Percentiles rank a stretch among this genome's conserved stretches.
phyloP scores from a whole-genome alignment of 2,113 vertebrate species.

The Cyanoderma ruficeps region DNA sequence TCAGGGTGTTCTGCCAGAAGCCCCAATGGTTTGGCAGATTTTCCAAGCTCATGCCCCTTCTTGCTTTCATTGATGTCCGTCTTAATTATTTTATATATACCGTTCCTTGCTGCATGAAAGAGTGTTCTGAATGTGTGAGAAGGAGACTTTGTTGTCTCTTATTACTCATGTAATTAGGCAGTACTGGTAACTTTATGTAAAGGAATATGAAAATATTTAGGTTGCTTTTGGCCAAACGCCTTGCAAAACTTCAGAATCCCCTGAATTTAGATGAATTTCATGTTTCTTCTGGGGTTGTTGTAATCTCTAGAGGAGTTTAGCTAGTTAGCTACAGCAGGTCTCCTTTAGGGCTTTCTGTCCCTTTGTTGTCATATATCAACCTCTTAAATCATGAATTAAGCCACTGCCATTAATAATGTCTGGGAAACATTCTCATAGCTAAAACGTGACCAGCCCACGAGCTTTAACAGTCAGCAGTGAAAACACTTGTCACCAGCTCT shows the following conservation, averaged over 20 bases:
- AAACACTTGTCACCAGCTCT: not conserved
- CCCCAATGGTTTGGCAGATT: not conserved
- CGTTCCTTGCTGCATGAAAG: not conserved
- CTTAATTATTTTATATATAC: constrained; percentile 1
- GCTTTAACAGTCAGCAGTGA: not conserved
- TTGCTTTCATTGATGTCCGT: constrained; percentile 53
- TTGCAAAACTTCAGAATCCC: not conserved
- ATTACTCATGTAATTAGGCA: constrained; percentile 53
- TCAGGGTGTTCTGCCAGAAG: constrained; percentile 27
- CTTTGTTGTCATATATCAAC: not conserved
- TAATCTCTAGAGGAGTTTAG: not conserved
- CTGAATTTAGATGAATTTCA: not conserved
- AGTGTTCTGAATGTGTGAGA: not conserved
- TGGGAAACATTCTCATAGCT: not conserved
- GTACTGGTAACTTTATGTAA: constrained; percentile 43
- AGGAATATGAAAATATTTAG: constrained; percentile 52
- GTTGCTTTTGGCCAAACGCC: not conserved
- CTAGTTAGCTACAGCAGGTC: not conserved
- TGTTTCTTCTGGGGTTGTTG: not conserved
- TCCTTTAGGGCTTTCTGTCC: not conserved
- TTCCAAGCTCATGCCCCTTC: constrained; percentile 35
- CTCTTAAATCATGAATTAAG: constrained; percentile 1
- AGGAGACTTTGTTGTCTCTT: constrained; percentile 35
- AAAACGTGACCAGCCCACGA: not conserved
- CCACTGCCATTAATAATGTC: not conserved